Evolutionary conservation across 92 coral and sea anemone species (phyloP).

Genomic region (Pocillopora grandis): DNA sequence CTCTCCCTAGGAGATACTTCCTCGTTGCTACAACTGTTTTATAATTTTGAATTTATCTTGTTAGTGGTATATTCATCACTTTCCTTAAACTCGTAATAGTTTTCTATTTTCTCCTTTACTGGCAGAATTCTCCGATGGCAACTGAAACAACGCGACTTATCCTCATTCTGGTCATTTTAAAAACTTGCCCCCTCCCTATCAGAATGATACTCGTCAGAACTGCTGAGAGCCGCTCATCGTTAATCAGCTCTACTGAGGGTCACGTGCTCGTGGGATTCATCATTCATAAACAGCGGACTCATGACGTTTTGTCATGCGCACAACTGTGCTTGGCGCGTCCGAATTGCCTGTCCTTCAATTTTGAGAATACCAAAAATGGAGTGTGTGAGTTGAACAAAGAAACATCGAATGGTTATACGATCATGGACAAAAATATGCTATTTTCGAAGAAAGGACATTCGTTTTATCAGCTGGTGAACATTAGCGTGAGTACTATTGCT

Average conservation of each 20-base stretch:
- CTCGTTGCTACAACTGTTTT: background rate
- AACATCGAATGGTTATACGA: background rate
- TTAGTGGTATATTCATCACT: no score
- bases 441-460: constrained; percentile 21
- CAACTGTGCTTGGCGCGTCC: constrained; percentile 56
- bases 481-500: constrained; percentile 21
- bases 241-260: no score
- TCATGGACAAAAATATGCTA: background rate
- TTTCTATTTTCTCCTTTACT: no score
- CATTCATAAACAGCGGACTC: no score
- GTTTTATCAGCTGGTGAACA: constrained; percentile 46
- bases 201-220: no score
- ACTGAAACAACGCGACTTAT: background rate
- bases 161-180: background rate
- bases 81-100: background rate
- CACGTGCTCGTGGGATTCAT: no score
- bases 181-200: no score
- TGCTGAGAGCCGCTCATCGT: no score
- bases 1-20: background rate
- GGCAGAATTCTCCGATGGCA: background rate
- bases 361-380: constrained; percentile 48
- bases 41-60: no score
- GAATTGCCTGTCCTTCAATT: constrained; percentile 71
- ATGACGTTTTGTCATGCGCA: constrained; percentile 66
- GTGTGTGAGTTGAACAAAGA: constrained; percentile 55